Conservation (phyloP, 2,888 invertebrate genomes). For the Lochmaea crataegi region DNA sequence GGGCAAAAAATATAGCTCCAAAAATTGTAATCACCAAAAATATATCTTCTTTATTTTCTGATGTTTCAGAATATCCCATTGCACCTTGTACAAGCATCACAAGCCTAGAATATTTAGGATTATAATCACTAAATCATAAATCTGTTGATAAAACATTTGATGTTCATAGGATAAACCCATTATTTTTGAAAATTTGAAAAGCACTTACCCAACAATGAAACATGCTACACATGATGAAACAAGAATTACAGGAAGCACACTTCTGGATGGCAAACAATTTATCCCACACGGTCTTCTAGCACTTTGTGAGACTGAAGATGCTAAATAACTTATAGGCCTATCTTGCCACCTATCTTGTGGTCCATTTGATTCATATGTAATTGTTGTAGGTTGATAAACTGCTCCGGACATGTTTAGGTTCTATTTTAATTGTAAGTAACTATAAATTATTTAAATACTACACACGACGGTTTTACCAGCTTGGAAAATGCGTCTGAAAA, state of each 20-base stretch:
- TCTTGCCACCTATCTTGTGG: conserved; percentile 61
- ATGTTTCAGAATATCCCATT: conserved; percentile 69
- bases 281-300: conserved; percentile 70
- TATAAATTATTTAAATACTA: conserved; percentile 10
- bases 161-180: background rate
- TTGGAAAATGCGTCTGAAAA: conserved; percentile 21
- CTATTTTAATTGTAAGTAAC: background rate
- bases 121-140: too few species aligned
- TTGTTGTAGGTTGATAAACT: conserved; percentile 83
- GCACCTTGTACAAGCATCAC: conserved; percentile 74
- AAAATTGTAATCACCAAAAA: conserved; percentile 70
- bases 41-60: conserved; percentile 59
- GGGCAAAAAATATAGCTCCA: conserved; percentile 72
- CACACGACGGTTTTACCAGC: background rate
- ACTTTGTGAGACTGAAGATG: conserved; percentile 67
- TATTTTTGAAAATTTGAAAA: background rate
- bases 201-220: conserved; percentile 58
- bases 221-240: conserved; percentile 60
- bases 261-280: conserved; percentile 61
- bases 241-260: conserved; percentile 58
- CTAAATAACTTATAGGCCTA: conserved; percentile 63
- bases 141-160: too few species aligned
- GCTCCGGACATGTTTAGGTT: conserved; percentile 66
- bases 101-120: conserved; percentile 63
- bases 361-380: conserved; percentile 73